Evolutionary conservation across 2,113 vertebrate genomes (phyloP).

Genomic region (Perognathus longimembris): DNA sequence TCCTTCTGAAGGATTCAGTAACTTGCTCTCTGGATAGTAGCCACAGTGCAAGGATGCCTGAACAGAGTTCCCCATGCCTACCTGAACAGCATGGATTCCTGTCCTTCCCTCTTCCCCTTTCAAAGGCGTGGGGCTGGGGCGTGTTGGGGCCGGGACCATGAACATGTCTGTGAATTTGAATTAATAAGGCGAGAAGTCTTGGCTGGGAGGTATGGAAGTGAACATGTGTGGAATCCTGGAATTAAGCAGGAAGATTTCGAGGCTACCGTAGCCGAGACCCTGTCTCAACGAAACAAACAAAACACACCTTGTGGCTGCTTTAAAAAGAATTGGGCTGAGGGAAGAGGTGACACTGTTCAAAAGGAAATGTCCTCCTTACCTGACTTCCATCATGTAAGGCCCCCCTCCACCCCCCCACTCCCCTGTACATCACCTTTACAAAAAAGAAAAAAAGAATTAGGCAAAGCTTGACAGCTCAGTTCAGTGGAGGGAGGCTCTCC

Average conservation of each 20-base stretch:
- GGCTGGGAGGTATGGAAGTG: too few species aligned
- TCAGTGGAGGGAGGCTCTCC: not conserved
- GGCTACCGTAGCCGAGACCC: too few species aligned
- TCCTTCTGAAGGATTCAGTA: not conserved
- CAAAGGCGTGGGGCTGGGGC: not conserved
- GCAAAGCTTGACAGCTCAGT: not conserved
- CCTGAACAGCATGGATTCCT: not conserved
- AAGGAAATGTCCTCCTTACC: too few species aligned
- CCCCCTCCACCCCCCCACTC: too few species aligned
- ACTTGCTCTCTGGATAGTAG: not conserved
- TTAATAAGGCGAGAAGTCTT: not conserved
- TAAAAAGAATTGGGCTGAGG: not conserved
- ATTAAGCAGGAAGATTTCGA: too few species aligned
- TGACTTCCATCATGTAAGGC: too few species aligned
- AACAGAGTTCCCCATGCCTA: not conserved
- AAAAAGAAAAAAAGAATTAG: not conserved
- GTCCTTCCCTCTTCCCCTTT: not conserved
- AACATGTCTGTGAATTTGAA: conserved; percentile 43
- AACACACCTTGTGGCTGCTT: not conserved
- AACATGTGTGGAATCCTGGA: too few species aligned
- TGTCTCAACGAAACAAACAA: too few species aligned
- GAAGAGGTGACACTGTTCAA: too few species aligned
- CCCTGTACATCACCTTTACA: too few species aligned
- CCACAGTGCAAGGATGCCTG: not conserved
- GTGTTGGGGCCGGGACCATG: not conserved